Base-by-base conservation (phyloP, 1,140 invertebrate genomes). In the Papilio aristodemus region DNA sequence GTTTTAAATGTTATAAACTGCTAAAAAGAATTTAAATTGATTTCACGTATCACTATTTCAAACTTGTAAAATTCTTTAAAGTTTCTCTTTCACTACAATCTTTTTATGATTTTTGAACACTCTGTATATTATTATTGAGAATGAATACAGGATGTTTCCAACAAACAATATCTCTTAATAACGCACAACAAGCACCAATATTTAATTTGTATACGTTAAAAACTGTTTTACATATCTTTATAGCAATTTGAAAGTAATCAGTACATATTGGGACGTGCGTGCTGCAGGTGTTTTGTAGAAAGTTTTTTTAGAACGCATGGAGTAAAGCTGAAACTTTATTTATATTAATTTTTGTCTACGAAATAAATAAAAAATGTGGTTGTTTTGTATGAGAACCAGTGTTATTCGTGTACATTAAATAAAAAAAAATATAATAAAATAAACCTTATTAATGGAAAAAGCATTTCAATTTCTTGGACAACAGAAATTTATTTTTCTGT, bases 331-430 rank as follows among this genome's bases (percentile, higher is more conserved):
- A 46, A 39, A 46, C 17, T 25, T 57, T 54, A 19, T 67, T 50
- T 37, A 19, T 11, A 10, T 41, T 43, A 38, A 43, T 66, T 17
- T 38, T n/a, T 17, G 14, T 17, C 14, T 19, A 46, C 9, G 14
- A 9, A 19, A 9, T 43, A 19, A 50, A 50, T 1, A 39, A 39
- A 13, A 50, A 50, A 10, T 22, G 19, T 22, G 46, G 46, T 50
- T 50, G 46, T 54, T 54, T 54, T 54, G 46, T 54, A 54, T 54
- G 46, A 41, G 39, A 54, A 54, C 46, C 19, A 54, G 46, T 54
- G 46, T 54, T 54, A 54, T 54, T 25, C 46, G 11, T 22, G 46
- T 54, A 54, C 17, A 25, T 54, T 54, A 54, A 39, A 39, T 39
- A 13, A 39, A 39, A 13, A 43, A 6, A 43, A 54, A 22, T 10